Evolutionary conservation across 2,797 vertebrate species (phyloP).

Genomic region (Capromys pilorides): DNA sequence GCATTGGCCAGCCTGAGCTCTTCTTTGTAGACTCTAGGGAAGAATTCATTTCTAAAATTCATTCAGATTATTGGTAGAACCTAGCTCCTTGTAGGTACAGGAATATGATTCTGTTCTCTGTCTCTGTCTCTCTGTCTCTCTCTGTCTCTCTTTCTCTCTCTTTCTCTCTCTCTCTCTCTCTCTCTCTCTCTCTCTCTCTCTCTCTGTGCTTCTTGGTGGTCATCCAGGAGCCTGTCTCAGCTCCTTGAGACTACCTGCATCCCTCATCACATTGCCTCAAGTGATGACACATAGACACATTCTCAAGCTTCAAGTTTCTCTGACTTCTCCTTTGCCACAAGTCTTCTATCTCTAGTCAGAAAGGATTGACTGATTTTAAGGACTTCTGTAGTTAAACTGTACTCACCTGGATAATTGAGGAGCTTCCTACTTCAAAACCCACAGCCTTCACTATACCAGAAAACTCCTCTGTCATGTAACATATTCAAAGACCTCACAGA

Average conservation of each 20-base stretch:
- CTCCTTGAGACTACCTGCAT: neutral
- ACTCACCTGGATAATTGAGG: neutral
- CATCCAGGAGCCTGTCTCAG: neutral
- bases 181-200: too few relatives aligned
- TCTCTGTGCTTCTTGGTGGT: neutral
- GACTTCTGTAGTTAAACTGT: neutral
- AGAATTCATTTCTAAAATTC: neutral
- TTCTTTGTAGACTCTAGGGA: neutral
- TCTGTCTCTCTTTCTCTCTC: too few relatives aligned
- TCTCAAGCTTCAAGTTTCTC: slow-evolving; percentile 4
- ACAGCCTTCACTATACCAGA: neutral
- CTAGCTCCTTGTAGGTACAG: neutral
- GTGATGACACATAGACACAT: neutral
- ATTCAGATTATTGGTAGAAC: slow-evolving; percentile 12
- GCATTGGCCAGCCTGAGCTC: neutral
- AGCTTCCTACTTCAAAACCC: slow-evolving; percentile 22
- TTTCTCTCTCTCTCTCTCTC: too few relatives aligned
- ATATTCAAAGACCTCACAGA: neutral
- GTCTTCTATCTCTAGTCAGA: neutral
- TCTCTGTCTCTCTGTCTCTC: too few relatives aligned
- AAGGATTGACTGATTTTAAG: slow-evolving; percentile 52
- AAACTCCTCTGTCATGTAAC: neutral
- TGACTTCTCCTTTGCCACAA: neutral
- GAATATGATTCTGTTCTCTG: too few relatives aligned
- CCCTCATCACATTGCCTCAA: neutral